Percentiles rank a stretch among this genome's conserved stretches.
Evolutionary conservation across 2,113 vertebrate genomes (phyloP).

Genomic region (Phrynocephalus versicolor): DNA sequence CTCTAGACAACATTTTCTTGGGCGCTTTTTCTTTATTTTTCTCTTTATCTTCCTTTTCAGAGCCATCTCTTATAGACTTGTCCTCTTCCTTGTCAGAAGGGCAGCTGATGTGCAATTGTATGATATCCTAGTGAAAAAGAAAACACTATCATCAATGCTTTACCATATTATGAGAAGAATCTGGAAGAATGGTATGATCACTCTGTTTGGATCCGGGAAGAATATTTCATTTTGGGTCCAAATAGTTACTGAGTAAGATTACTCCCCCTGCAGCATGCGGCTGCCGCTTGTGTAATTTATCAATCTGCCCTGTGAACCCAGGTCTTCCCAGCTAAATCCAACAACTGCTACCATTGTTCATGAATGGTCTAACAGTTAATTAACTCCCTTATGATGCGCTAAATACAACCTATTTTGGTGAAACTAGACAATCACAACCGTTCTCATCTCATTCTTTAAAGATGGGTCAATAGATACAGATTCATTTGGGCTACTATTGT

Average conservation of each 20-base stretch:
- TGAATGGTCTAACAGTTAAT: neutral
- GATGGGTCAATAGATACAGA: neutral
- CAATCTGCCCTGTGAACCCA: neutral
- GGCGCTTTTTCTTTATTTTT: constrained; percentile 93
- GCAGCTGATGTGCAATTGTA: constrained; percentile 96
- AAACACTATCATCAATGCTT: constrained; percentile 11
- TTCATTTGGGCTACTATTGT: neutral
- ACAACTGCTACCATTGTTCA: neutral
- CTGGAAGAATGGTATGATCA: neutral
- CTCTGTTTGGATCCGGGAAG: neutral
- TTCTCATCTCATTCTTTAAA: neutral
- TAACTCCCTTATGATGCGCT: neutral
- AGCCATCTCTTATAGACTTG: constrained; percentile 90
- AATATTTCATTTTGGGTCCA: constrained; percentile 1
- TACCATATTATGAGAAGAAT: neutral
- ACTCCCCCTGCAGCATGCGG: neutral
- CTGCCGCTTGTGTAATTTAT: neutral
- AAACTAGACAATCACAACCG: neutral
- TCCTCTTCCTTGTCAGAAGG: constrained; percentile 98
- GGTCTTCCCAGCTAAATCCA: too few relatives aligned
- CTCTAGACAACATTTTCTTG: constrained; percentile 95
- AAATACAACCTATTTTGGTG: neutral
- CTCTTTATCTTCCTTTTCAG: constrained; percentile 95
- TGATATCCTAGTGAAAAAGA: constrained; percentile 84
- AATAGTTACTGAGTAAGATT: neutral